phyloP scores from a whole-genome alignment of 2,113 vertebrate species.

The Lampris megalopsis region DNA sequence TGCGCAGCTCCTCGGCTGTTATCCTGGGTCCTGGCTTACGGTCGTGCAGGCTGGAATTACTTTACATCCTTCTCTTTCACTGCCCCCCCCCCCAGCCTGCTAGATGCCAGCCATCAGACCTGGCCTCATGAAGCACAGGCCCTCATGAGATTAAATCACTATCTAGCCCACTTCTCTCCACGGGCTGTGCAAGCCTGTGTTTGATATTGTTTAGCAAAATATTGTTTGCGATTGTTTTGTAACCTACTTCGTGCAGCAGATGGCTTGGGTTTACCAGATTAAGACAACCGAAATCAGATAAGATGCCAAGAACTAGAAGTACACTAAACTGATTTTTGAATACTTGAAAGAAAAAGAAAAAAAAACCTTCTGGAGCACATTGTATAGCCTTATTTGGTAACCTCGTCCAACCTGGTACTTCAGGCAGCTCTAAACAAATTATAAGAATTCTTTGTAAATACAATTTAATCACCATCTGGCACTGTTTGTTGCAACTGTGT shows the following conservation, averaged over 20 bases:
- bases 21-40: conserved; percentile 41
- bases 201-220: not conserved
- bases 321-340: not conserved
- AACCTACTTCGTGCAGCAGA: conserved; percentile 40
- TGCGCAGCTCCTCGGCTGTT: conserved; percentile 36
- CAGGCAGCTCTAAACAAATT: conserved; percentile 1
- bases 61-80: conserved; percentile 51
- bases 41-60: conserved; percentile 60
- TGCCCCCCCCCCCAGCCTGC: conserved; percentile 28
- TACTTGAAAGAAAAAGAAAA: not conserved
- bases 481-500: not conserved
- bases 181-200: conserved; percentile 2
- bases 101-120: conserved; percentile 22
- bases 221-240: conserved; percentile 18
- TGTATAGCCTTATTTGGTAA: not conserved
- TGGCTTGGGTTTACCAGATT: conserved; percentile 34
- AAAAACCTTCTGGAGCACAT: not conserved
- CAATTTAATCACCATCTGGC: not conserved
- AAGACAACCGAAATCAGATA: conserved; percentile 18
- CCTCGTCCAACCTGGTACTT: not conserved
- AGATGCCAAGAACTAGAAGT: conserved; percentile 20
- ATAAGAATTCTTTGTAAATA: conserved; percentile 26
- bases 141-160: conserved; percentile 18
- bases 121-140: conserved; percentile 10
- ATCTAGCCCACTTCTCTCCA: conserved; percentile 27